Evolutionary conservation across 2,113 vertebrate species (phyloP).

Genomic region (Halcyon senegalensis): DNA sequence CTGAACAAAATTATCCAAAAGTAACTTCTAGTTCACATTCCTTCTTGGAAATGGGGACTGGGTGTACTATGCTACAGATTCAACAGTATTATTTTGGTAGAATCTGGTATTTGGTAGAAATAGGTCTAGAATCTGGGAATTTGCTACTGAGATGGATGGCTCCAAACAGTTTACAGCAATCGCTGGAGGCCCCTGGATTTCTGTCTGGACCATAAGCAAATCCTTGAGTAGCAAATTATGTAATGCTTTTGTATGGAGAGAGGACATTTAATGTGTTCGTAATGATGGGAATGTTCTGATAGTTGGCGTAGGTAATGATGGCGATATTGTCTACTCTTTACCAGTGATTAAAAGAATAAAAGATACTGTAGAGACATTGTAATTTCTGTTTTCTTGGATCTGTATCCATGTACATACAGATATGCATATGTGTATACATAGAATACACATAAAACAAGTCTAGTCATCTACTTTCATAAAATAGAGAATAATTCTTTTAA

Average conservation of each 20-base stretch:
- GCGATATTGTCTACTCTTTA: neutral
- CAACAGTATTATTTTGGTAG: neutral
- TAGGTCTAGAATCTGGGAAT: neutral
- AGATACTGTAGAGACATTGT: neutral
- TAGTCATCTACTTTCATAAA: neutral
- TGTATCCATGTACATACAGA: neutral
- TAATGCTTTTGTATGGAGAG: neutral
- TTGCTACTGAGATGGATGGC: neutral
- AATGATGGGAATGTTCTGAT: neutral
- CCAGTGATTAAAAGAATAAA: neutral
- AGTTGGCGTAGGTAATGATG: neutral
- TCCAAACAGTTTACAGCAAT: neutral
- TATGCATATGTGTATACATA: neutral
- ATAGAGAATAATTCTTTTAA: neutral
- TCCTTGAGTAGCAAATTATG: neutral
- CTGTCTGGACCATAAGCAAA: neutral
- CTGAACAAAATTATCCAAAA: neutral
- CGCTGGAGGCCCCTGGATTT: neutral
- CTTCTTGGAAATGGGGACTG: neutral
- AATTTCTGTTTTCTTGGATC: neutral
- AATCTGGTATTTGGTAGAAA: neutral
- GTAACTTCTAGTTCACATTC: neutral
- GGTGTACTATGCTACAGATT: neutral
- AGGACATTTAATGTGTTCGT: neutral
- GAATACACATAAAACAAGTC: neutral